A percentile compares a stretch with the other conserved stretches of the same genome.
Conservation (phyloP, 2,888 invertebrate genomes). For the Frankliniella intonsa region DNA sequence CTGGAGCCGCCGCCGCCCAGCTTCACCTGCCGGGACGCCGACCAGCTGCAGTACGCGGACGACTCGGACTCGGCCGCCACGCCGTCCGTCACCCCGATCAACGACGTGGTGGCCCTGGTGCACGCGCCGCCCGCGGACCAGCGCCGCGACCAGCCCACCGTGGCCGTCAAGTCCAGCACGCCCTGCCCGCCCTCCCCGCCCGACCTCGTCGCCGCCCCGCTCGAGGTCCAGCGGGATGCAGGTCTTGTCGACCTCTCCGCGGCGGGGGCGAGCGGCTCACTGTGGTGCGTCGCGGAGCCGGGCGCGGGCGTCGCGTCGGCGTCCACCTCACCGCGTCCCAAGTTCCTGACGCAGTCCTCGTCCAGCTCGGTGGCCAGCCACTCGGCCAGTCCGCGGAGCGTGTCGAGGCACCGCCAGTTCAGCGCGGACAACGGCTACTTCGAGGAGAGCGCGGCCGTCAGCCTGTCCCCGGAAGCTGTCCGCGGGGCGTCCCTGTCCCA, state of each 20-base stretch:
- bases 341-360: constrained; percentile 22
- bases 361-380: not conserved
- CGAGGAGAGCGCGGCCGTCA: not conserved
- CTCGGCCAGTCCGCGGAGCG: not conserved
- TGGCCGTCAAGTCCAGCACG: constrained; percentile 6
- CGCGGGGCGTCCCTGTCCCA: not conserved
- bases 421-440: constrained; percentile 8
- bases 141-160: not conserved
- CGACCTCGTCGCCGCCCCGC: not conserved
- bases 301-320: not conserved
- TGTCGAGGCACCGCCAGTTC: not conserved
- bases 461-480: not conserved
- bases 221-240: too few species aligned
- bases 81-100: not conserved
- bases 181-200: not conserved
- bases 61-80: not conserved
- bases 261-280: not conserved
- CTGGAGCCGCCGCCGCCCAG: constrained; percentile 30
- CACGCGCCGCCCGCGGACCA: not conserved
- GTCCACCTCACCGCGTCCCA: not conserved
- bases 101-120: constrained; percentile 2
- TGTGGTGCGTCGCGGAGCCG: not conserved
- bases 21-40: constrained; percentile 9
- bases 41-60: constrained; percentile 7
- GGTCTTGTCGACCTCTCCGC: not conserved